Evolutionary conservation across 2,113 vertebrate genomes (phyloP), one percentile per base, ranked within the genome.

Genomic region (Delphinapterus leucas): DNA sequence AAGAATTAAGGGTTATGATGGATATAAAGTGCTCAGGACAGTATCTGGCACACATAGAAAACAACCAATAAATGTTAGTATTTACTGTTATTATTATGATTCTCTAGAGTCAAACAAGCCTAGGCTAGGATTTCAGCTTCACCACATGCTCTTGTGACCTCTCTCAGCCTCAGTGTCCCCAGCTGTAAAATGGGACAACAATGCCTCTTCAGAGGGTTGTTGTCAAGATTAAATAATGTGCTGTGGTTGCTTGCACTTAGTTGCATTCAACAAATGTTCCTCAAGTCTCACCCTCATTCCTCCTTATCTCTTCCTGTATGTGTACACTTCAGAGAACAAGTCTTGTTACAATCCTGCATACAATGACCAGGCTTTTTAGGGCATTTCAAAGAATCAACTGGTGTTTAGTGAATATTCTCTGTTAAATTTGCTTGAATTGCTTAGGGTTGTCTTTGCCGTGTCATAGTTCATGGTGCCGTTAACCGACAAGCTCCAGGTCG

Each of bases 381-480:
- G 82, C 21, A 41, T 49, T 74, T 90, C 41, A 20, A 38, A 89
- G 49, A 96, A 38, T 87, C 81, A 60, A 33, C 33, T n/a, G 11
- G 4, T 28, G 5, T 47, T 84, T 58, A 49, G 38, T 68, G 61
- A 71, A 36, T 11, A 44, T 18, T 60, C 44, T 33, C 49, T 55
- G 25, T 65, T 28, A 71, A 76, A 53, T 68, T 38, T 84, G 1
- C 44, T 65, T 17, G 47, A 49, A 38, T 74, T 55, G 60, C 17
- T 25, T 44, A 53, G 61, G 61, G 68, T 74, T 36, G 31, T n/a
- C 70, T 82, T 77, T 36, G 13, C 31, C 55, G 1, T 20, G 63
- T 76, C 18, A 1, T 1, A 70, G 8, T 33, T 86, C 25, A 8
- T 20, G 77, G 58, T 17, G n/a, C 18, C 21, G 36, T 26, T 68